Conservation (phyloP, 2,888 invertebrate species). For the Podabrus alpinus region DNA sequence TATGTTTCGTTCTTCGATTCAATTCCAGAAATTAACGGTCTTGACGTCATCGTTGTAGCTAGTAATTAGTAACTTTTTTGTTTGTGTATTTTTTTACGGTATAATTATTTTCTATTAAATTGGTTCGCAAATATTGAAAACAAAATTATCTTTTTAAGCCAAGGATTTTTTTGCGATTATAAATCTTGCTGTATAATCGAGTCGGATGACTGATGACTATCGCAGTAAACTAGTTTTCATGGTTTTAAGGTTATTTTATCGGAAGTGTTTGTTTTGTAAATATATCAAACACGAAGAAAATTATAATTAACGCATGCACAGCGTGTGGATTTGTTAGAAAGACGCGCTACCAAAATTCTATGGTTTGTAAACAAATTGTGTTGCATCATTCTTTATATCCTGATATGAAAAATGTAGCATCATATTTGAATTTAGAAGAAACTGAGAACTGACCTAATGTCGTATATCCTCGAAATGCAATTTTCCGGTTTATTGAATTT, state of each 20-base stretch:
- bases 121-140: neutral
- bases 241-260: neutral
- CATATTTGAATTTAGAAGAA: too few relatives aligned
- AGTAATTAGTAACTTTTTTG: neutral
- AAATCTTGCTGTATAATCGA: neutral
- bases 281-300: neutral
- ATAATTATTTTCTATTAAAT: neutral
- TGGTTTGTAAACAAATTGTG: neutral
- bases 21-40: neutral
- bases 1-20: neutral
- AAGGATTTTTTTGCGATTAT: neutral
- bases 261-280: neutral
- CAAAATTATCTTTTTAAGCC: neutral
- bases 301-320: neutral
- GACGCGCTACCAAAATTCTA: neutral
- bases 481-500: too few relatives aligned
- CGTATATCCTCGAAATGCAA: too few relatives aligned
- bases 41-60: neutral
- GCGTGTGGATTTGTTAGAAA: neutral
- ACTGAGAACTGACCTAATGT: too few relatives aligned
- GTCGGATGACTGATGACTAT: neutral
- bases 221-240: neutral
- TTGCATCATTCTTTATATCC: too few relatives aligned
- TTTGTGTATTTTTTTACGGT: neutral
- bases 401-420: too few relatives aligned